Base-by-base conservation (phyloP, 2,888 invertebrate genomes). In the Cheilosia variabilis region DNA sequence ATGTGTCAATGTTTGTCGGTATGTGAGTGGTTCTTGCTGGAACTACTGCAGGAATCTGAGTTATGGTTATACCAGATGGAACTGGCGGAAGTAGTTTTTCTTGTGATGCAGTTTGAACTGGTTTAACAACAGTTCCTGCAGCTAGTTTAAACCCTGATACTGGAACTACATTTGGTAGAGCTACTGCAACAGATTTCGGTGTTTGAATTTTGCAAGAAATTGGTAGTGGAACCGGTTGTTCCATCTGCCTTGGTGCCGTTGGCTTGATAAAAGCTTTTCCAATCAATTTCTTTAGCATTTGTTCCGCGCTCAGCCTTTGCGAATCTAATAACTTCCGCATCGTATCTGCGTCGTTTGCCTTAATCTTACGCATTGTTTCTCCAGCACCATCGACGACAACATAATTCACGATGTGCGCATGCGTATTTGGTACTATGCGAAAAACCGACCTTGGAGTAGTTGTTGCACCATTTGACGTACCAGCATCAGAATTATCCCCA, bases 371-470 rank as follows among this genome's bases (percentile, higher is more conserved):
- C 86, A 91, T 80, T 4, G 91, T 90, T 4, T 91, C 89, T 3
- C 90, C 90, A 31, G 89, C 90, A 9, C 90, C 89, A 57, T 92
- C 91, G 1, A 92, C 88, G 2, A 92, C 89, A 27, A 92, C 91
- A 71, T 91, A 92, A 63, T 91, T 91, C 1, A 91, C 90, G n/a
- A 92, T 89, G 27, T 92, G 91, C 0, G 91, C 91, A 84, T 92
- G 91, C 1, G 92, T 91, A 65, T 91, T 92, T 0, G 91, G 92
- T n/a, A 91, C 90, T 19, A 92, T 90, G 7, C 91, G 90, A 75
- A 90, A 92, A 0, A 92, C 89, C 0, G 90, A 87, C 60, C 89
- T 89, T 0, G 78, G 69, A 2, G 55, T 69, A 17, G 45, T 2
- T 71, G 69, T 13, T 0, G 9, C 34, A 5, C 43, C 52, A 9